Conservation (phyloP, 1,140 invertebrate species). For the Ceratina australensis region DNA sequence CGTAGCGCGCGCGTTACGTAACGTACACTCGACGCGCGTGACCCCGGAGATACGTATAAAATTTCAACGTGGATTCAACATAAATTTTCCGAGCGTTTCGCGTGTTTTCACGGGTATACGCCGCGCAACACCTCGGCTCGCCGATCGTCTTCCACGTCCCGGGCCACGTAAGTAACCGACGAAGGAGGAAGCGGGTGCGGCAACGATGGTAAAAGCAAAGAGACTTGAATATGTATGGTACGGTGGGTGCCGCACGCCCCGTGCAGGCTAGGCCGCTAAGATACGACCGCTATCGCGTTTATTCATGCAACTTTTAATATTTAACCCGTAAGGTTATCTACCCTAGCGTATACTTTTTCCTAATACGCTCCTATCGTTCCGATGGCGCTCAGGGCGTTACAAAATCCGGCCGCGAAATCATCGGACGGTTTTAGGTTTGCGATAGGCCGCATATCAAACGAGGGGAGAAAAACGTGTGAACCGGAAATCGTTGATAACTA, state of each 20-base stretch:
- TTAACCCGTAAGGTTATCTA: slow-evolving; percentile 74
- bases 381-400: neutral
- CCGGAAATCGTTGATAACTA: neutral
- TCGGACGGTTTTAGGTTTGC: neutral
- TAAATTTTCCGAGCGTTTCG: slow-evolving; percentile 68
- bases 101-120: slow-evolving; percentile 62
- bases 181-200: slow-evolving; percentile 27
- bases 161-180: slow-evolving; percentile 9
- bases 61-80: slow-evolving; percentile 46
- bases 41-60: slow-evolving; percentile 44
- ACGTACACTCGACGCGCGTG: slow-evolving; percentile 34
- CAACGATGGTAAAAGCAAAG: slow-evolving; percentile 58
- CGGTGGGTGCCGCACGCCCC: slow-evolving; percentile 37
- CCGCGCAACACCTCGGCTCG: slow-evolving; percentile 63
- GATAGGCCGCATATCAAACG: neutral
- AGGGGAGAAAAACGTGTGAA: neutral
- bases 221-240: slow-evolving; percentile 72
- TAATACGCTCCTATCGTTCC: slow-evolving; percentile 39
- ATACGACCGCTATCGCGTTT: slow-evolving; percentile 71
- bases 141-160: slow-evolving; percentile 34
- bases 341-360: slow-evolving; percentile 65
- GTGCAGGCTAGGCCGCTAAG: slow-evolving; percentile 57
- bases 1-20: neutral
- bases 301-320: slow-evolving; percentile 78
- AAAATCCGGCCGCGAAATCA: slow-evolving; percentile 3